Evolutionary conservation across 1,140 invertebrate genomes (phyloP).

Genomic region (Drosophila oshimai): DNA sequence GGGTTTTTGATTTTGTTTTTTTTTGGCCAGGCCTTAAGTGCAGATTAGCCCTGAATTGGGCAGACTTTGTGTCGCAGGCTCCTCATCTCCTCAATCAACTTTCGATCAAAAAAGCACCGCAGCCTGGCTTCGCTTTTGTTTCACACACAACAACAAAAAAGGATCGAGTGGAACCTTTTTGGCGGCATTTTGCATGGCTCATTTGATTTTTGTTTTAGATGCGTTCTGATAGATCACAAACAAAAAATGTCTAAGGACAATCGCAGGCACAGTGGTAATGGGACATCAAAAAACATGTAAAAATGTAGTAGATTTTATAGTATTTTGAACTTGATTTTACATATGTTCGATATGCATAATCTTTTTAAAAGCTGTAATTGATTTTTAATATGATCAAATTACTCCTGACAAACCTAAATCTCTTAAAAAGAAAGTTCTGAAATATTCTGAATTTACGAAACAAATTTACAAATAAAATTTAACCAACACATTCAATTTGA

Average conservation of each 20-base stretch:
- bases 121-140: constrained; percentile 59
- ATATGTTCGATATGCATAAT: too few species aligned
- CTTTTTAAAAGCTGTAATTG: too few species aligned
- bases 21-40: constrained; percentile 33
- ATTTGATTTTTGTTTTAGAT: constrained; percentile 76
- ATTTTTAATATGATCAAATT: too few species aligned
- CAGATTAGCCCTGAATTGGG: constrained; percentile 64
- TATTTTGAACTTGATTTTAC: too few species aligned
- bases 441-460: too few species aligned
- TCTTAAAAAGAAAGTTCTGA: too few species aligned
- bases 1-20: background rate
- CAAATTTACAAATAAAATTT: too few species aligned
- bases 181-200: constrained; percentile 76
- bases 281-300: background rate
- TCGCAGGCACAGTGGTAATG: constrained; percentile 26
- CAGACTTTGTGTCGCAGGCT: constrained; percentile 74
- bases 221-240: constrained; percentile 66
- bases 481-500: too few species aligned
- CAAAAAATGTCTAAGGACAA: constrained; percentile 16
- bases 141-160: constrained; percentile 47
- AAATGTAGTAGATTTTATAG: too few species aligned
- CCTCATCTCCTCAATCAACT: constrained; percentile 67
- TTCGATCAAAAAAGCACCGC: constrained; percentile 74
- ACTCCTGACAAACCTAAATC: too few species aligned
- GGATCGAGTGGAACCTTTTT: constrained; percentile 54